These are phyloP conservation scores for Drosophila lacertosa DNA, from an alignment of 1,140 invertebrate species.

Conservation along the genomic window DNA sequence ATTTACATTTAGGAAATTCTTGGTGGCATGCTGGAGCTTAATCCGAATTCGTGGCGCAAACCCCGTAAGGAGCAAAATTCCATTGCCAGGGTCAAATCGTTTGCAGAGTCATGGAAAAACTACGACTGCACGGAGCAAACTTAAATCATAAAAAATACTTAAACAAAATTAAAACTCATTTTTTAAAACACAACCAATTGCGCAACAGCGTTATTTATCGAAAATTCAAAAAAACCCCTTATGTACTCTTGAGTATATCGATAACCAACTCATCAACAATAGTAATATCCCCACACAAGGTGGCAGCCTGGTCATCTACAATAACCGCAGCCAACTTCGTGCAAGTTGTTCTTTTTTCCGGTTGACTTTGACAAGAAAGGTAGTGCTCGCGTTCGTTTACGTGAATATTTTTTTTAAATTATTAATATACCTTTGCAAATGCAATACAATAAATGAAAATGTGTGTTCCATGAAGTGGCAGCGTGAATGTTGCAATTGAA, in stretches of 20 bases:
- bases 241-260: neutral
- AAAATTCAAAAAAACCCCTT: neutral
- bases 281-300: neutral
- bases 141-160: neutral
- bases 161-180: neutral
- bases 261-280: constrained; percentile 26
- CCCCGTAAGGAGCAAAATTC: constrained; percentile 87
- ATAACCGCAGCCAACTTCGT: constrained; percentile 77
- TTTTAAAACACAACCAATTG: too few species aligned
- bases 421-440: constrained; percentile 32
- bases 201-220: neutral
- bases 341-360: constrained; percentile 83
- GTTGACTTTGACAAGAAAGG: constrained; percentile 84
- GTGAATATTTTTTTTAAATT: constrained; percentile 50
- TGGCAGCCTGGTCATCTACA: constrained; percentile 25
- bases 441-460: constrained; percentile 17
- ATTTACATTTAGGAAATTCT: constrained; percentile 92
- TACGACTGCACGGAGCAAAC: constrained; percentile 71
- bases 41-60: constrained; percentile 93
- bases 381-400: constrained; percentile 64
- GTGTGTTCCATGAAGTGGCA: neutral
- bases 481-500: constrained; percentile 22
- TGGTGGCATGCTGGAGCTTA: constrained; percentile 96
- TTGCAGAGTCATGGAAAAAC: constrained; percentile 70
- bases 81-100: constrained; percentile 65